Evolutionary conservation across 2,797 vertebrate genomes (phyloP).

Genomic region (Spizella passerina): DNA sequence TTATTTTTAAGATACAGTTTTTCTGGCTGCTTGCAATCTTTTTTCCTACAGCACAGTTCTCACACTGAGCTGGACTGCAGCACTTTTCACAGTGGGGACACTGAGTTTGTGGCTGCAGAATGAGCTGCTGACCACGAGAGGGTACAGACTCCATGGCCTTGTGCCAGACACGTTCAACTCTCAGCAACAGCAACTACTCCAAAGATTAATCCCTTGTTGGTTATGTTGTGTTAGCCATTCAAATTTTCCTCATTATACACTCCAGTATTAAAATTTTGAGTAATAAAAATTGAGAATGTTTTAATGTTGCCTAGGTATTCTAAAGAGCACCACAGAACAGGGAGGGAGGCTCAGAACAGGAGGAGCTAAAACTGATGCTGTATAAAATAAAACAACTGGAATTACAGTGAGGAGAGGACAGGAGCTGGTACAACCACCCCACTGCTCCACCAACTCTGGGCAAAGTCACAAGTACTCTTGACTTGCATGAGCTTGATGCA

Average conservation of each 20-base stretch:
- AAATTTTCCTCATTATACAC: background rate
- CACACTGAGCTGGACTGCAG: background rate
- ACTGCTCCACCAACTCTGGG: background rate
- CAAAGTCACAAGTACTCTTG: background rate
- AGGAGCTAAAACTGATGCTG: background rate
- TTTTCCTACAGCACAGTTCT: background rate
- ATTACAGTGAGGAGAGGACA: background rate
- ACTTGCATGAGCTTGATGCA: background rate
- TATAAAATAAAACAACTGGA: background rate
- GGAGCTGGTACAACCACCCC: background rate
- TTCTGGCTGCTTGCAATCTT: background rate
- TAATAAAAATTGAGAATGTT: background rate
- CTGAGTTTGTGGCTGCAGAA: background rate
- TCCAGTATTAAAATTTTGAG: background rate
- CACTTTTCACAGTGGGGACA: background rate
- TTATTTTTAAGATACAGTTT: background rate
- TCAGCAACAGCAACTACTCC: background rate
- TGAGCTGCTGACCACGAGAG: background rate
- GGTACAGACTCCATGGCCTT: background rate
- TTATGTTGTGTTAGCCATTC: background rate
- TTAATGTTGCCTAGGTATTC: background rate
- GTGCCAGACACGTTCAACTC: background rate
- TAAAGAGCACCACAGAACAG: background rate
- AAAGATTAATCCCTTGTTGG: background rate
- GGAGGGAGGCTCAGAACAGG: fast-evolving